Conservation (phyloP, 1,140 invertebrate genomes). For the Trialeurodes vaporariorum region DNA sequence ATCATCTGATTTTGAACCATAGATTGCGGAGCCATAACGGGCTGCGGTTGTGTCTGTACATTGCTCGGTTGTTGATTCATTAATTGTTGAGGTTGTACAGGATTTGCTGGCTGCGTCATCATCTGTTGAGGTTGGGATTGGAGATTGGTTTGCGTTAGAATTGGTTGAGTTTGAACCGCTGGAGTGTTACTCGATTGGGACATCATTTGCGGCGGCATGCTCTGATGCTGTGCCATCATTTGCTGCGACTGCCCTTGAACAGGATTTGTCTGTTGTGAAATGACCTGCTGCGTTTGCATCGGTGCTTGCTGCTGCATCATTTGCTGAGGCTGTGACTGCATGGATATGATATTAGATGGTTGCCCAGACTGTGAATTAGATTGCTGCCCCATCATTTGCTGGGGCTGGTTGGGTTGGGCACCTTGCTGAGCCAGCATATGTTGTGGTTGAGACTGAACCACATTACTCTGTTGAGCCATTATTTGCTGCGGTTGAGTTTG, state of each 20-base stretch:
- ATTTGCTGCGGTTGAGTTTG: conserved; percentile 15
- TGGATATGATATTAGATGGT: not conserved
- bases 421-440: conserved; percentile 37
- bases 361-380: conserved; percentile 11
- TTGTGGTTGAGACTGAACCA: conserved; percentile 35
- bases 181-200: conserved; percentile 11
- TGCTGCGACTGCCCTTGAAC: conserved; percentile 39
- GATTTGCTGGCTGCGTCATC: conserved; percentile 8
- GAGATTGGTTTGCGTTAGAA: conserved; percentile 17
- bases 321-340: conserved; percentile 26
- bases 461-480: conserved; percentile 30
- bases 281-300: conserved; percentile 15
- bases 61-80: not conserved
- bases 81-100: conserved; percentile 15
- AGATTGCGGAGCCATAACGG: not conserved
- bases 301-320: conserved; percentile 34
- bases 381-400: conserved; percentile 36
- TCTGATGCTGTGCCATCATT: conserved; percentile 37
- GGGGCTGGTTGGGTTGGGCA: conserved; percentile 27
- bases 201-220: conserved; percentile 21
- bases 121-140: conserved; percentile 18
- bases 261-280: conserved; percentile 31
- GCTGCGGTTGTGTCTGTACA: conserved; percentile 18
- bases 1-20: not conserved
- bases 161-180: conserved; percentile 11